phyloP scores from a whole-genome alignment of 2,797 vertebrate genomes.

The Pempheris klunzingeri region DNA sequence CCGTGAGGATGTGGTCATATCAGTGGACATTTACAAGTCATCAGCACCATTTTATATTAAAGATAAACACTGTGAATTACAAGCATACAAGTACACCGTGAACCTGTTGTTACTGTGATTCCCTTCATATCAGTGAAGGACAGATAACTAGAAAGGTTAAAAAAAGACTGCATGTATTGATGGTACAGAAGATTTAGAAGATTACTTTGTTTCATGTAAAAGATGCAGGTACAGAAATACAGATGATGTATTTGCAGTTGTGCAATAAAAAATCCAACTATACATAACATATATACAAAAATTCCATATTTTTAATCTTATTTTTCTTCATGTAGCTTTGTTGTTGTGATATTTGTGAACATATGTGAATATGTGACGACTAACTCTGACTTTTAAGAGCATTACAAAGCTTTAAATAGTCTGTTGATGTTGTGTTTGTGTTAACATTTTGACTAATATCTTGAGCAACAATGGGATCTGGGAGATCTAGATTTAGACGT shows the following conservation, averaged over 20 bases:
- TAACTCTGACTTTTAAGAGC: neutral
- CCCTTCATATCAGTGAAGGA: neutral
- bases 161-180: neutral
- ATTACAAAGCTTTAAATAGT: neutral
- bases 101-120: neutral
- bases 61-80: neutral
- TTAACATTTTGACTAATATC: neutral
- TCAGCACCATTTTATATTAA: slow-evolving; percentile 10
- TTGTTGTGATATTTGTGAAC: neutral
- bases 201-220: neutral
- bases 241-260: no score
- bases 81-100: neutral
- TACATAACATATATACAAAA: no score
- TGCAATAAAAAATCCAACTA: no score
- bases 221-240: neutral
- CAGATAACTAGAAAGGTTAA: neutral
- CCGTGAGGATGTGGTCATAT: slow-evolving; percentile 14
- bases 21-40: slow-evolving; percentile 16
- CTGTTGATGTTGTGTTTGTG: neutral
- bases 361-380: neutral
- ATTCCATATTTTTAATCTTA: no score
- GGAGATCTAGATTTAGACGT: slow-evolving; percentile 2
- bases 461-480: neutral
- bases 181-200: neutral
- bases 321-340: no score